Percentiles rank a stretch among this genome's conserved stretches.
These are phyloP conservation scores for Mellilla xanthometata DNA, from an alignment of 2,888 invertebrate species.

Conservation along the genomic window DNA sequence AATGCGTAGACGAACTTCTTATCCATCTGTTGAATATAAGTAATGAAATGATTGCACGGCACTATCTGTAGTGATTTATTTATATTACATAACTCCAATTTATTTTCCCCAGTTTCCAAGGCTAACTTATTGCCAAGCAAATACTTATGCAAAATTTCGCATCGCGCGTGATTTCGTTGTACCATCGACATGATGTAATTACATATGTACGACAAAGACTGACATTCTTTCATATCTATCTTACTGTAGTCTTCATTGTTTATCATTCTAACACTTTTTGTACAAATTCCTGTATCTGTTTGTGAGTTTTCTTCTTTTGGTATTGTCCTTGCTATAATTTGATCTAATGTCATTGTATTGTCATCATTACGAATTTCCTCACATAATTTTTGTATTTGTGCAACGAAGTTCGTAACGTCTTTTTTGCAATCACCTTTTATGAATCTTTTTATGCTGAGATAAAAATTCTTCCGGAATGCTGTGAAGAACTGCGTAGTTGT, in stretches of 20 bases:
- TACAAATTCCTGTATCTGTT: not conserved
- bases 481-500: constrained; percentile 6
- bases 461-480: not conserved
- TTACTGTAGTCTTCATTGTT: not conserved
- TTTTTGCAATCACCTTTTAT: constrained; percentile 4
- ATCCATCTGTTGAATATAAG: constrained; percentile 11
- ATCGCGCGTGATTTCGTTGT: not conserved
- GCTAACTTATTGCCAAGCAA: not conserved
- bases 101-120: not conserved
- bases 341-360: no score
- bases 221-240: constrained; percentile 3
- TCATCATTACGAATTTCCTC: not conserved
- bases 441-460: no score
- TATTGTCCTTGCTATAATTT: no score
- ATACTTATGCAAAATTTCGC: not conserved
- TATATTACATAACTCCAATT: constrained; percentile 1
- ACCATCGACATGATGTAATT: not conserved
- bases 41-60: constrained; percentile 3
- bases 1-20: not conserved
- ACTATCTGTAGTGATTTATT: not conserved
- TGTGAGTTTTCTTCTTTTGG: not conserved
- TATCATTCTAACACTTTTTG: not conserved
- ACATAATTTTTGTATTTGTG: not conserved
- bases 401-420: constrained; percentile 1
- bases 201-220: not conserved